A percentile compares a stretch with the other conserved stretches of the same genome.
These are phyloP conservation scores for Pterostichus niger DNA, from an alignment of 2,888 invertebrate species.

Conservation along the genomic window DNA sequence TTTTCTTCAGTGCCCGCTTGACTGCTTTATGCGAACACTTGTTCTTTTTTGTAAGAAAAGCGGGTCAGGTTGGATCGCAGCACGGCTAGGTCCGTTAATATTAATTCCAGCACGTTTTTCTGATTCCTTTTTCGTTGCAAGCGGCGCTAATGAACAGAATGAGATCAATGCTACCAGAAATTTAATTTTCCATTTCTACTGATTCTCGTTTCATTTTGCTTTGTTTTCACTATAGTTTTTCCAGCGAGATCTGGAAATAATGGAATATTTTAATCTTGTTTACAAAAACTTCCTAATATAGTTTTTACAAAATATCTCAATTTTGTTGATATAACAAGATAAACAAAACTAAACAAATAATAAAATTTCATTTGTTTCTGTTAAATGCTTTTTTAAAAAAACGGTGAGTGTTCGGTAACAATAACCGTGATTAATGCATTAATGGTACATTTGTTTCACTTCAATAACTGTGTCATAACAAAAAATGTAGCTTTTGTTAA, in stretches of 20 bases:
- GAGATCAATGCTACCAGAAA: constrained; percentile 41
- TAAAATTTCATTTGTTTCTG: background rate
- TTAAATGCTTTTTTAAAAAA: background rate
- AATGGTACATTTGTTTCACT: too few relatives aligned
- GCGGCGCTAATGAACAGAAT: constrained; percentile 45
- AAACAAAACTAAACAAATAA: too few relatives aligned
- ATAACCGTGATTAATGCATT: too few relatives aligned
- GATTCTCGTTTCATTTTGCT: constrained; percentile 22
- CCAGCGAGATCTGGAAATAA: constrained; percentile 9
- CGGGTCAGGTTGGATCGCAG: constrained; percentile 28
- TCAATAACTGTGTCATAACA: too few relatives aligned
- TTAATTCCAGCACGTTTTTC: constrained; percentile 43
- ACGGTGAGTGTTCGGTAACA: too few relatives aligned
- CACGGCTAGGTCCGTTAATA: constrained; percentile 27
- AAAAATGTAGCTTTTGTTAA: too few relatives aligned
- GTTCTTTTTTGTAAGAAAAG: constrained; percentile 15
- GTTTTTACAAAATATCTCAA: background rate
- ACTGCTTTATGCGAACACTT: constrained; percentile 36
- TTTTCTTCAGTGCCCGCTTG: constrained; percentile 14
- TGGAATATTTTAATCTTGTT: constrained; percentile 18
- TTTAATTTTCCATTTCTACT: constrained; percentile 40
- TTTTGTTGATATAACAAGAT: too few relatives aligned
- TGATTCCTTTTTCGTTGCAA: constrained; percentile 26
- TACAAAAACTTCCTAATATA: background rate
- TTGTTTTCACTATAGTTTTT: constrained; percentile 20